Base-by-base conservation (phyloP, 2,113 vertebrate genomes). In the Chloropsis cyanopogon region DNA sequence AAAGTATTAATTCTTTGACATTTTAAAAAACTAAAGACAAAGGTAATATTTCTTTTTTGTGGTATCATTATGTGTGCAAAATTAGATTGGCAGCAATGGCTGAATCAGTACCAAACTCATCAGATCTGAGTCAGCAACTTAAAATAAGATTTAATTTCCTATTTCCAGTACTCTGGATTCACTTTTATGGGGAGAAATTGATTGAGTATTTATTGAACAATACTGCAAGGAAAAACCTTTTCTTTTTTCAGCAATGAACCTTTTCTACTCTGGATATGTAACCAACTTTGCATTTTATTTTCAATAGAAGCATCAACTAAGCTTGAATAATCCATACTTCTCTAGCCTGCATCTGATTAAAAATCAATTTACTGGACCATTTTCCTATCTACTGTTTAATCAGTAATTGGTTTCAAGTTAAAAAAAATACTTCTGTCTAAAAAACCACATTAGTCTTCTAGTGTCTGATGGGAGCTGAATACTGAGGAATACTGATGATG, bases 311-410 rank as follows among this genome's bases (percentile, higher is more conserved):
- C 93, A 98, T 98, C 95, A 94, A 98, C 97, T 98, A 98, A 98
- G 96, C 95, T 97, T 97, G 96, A 98, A 49, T 96, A 98, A 98
- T 98, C 97, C 94, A 96, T 97, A 90, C 92, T 96, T 90, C 35
- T 66, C 25, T 68, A 90, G 77, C 61, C 87, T 82, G 69, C 79
- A 88, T 84, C 56, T 89, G 68, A 92, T 86, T 82, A 95, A 93
- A 96, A 95, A 88, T 64, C 90, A 72, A 50, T 93, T 96, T 86
- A 79, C 81, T 87, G 22, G 44, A 75, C 39, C 72, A 57, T 79
- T 94, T 94, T 88, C 84, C 50, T 88, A 22, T 71, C n/a, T 88
- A 63, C 64, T 70, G 19, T 94, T 91, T 79, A 86, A 93, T 95
- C 57, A 81, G 70, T 93, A 96, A 92, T 93, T 46, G 41, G 83